Evolutionary conservation across 2,888 invertebrate genomes (phyloP), one percentile per base, ranked within the genome.

Genomic region (Baccha elongata): DNA sequence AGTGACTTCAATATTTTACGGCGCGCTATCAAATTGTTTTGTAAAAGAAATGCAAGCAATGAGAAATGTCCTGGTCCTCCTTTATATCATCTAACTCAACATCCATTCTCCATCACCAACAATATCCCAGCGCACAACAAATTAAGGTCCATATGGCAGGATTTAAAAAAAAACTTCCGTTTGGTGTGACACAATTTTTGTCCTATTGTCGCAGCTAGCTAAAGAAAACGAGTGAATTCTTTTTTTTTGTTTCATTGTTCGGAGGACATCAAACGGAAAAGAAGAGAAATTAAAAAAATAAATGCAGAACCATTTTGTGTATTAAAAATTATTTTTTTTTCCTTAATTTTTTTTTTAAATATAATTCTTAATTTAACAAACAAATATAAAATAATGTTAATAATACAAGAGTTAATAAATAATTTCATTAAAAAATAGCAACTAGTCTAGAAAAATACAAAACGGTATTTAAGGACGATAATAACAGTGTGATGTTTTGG

Each of bases 91-190:
- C 58, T 17, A n/a, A 60, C 23, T 26, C 23, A 37, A 42, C 37
- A n/a, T 29, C 19, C 8, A 8, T 32, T 44, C 52, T 44, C 10
- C 44, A 8, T 58, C 44, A 58, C 11, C 26, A 4, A 11, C 29
- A 23, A 26, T 44, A 29, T 48, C 29, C n/a, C 13, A 58, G 10
- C 60, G 21, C 26, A 72, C 76, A 73, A 78, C 79, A 86, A 87
- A 88, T 87, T 87, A 87, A 87, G 84, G 89, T 90, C 90, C 90
- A 90, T 90, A 90, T 90, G 90, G 90, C 90, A 87, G 88, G 87
- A 90, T 90, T 90, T n/a, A n/a, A n/a, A n/a, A 89, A 89, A 88
- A 89, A 87, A 87, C 72, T 83, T 83, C 73, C 76, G 76, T 83
- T 84, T 84, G 86, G 85, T 87, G 88, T 88, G 88, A 88, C 88